Evolutionary conservation across 2,113 vertebrate genomes (phyloP).

Genomic region (Paralichthys olivaceus): DNA sequence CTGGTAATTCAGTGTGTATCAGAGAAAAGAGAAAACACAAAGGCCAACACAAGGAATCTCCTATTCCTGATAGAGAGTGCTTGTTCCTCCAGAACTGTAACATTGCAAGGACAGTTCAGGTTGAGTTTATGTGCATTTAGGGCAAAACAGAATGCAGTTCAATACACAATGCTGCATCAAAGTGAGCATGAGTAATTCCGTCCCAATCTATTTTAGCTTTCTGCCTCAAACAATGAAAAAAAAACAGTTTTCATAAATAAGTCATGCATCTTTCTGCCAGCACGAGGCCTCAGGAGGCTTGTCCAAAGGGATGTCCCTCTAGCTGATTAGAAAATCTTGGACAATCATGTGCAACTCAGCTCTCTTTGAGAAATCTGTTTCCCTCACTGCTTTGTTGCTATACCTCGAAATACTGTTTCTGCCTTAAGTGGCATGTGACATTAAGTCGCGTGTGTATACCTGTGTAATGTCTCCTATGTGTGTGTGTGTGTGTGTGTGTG

Average conservation of each 20-base stretch:
- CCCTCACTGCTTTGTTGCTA: slow-evolving; percentile 33
- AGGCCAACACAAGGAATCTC: background rate
- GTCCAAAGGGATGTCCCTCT: slow-evolving; percentile 46
- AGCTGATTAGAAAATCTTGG: slow-evolving; percentile 58
- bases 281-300: slow-evolving; percentile 36
- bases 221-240: slow-evolving; percentile 31
- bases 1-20: too few species aligned
- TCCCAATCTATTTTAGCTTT: slow-evolving; percentile 40
- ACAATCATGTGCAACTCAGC: slow-evolving; percentile 42
- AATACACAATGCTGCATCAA: slow-evolving; percentile 1
- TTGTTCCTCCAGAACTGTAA: background rate
- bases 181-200: background rate
- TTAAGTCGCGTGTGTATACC: slow-evolving; percentile 41
- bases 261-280: slow-evolving; percentile 31
- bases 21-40: background rate
- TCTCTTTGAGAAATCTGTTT: slow-evolving; percentile 17
- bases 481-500: slow-evolving; percentile 20
- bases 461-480: slow-evolving; percentile 26
- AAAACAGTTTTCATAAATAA: slow-evolving; percentile 38
- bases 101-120: background rate
- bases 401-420: slow-evolving; percentile 11
- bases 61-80: background rate
- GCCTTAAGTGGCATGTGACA: slow-evolving; percentile 56
- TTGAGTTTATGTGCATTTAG: background rate
- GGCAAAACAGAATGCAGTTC: background rate